These are phyloP conservation scores for Criorhina ranunculi DNA, from an alignment of 2,888 invertebrate species.

Conservation along the genomic window DNA sequence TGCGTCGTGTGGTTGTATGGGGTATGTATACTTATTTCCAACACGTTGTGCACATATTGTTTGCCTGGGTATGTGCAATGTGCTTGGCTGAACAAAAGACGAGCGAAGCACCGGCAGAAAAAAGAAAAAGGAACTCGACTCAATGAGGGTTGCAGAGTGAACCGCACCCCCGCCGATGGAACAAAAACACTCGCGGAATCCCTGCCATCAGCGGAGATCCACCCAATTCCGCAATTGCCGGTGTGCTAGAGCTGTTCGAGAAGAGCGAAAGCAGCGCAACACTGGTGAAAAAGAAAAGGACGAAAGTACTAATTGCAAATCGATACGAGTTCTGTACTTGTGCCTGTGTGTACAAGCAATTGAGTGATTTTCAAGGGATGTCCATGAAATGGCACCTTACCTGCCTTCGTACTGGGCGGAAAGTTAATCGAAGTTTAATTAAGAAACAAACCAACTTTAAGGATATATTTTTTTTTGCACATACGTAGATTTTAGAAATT, in stretches of 20 bases:
- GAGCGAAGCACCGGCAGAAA: not conserved
- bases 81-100: conserved; percentile 23
- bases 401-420: not conserved
- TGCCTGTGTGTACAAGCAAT: conserved; percentile 21
- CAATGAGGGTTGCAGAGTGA: conserved; percentile 32
- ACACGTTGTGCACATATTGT: conserved; percentile 60
- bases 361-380: conserved; percentile 52
- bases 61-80: conserved; percentile 20
- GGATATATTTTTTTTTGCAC: not conserved
- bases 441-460: too few species aligned
- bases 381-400: not conserved
- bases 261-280: not conserved
- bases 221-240: conserved; percentile 75
- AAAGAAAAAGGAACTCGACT: conserved; percentile 24
- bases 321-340: conserved; percentile 54
- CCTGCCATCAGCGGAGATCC: conserved; percentile 62
- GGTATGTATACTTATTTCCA: conserved; percentile 29
- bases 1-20: not conserved
- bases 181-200: conserved; percentile 50
- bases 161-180: not conserved
- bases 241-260: conserved; percentile 14
- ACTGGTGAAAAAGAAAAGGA: conserved; percentile 56
- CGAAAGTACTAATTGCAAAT: conserved; percentile 65
- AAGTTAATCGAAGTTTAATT: too few species aligned
- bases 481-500: too few species aligned